These are phyloP conservation scores for Probosciger aterrimus DNA, from an alignment of 2,113 vertebrate species.

Conservation along the genomic window DNA sequence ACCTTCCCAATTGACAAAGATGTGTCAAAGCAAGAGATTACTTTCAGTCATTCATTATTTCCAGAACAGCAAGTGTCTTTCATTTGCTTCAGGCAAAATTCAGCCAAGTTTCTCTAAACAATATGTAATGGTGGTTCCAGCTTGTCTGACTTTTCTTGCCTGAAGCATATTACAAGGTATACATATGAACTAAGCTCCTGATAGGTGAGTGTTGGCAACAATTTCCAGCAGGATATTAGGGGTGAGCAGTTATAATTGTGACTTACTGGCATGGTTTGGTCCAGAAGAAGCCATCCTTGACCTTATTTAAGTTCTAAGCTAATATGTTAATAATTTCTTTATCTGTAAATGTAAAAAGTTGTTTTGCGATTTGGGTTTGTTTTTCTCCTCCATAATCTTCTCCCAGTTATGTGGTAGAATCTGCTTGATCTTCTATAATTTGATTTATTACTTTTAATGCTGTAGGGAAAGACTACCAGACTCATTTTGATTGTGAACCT, in stretches of 20 bases:
- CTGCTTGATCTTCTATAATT: not conserved
- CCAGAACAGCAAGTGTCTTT: not conserved
- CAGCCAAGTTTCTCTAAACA: not conserved
- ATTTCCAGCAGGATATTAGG: not conserved
- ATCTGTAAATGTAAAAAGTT: not conserved
- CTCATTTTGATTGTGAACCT: not conserved
- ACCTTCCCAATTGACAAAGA: not conserved
- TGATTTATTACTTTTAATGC: not conserved
- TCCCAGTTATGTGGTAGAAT: not conserved
- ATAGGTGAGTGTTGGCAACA: not conserved
- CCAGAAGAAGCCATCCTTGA: not conserved
- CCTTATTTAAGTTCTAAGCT: not conserved
- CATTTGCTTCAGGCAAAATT: constrained; percentile 34
- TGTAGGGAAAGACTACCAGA: not conserved
- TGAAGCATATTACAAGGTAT: not conserved
- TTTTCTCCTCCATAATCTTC: not conserved
- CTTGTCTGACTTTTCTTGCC: not conserved
- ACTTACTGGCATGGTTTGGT: not conserved
- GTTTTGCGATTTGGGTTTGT: not conserved
- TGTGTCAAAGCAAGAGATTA: not conserved
- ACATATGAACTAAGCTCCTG: not conserved
- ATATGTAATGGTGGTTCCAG: not conserved
- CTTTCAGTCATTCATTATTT: not conserved
- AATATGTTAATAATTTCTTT: not conserved
- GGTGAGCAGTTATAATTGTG: not conserved